Evolutionary conservation across 2,113 vertebrate species (phyloP).

Genomic region (Silurus glanis): DNA sequence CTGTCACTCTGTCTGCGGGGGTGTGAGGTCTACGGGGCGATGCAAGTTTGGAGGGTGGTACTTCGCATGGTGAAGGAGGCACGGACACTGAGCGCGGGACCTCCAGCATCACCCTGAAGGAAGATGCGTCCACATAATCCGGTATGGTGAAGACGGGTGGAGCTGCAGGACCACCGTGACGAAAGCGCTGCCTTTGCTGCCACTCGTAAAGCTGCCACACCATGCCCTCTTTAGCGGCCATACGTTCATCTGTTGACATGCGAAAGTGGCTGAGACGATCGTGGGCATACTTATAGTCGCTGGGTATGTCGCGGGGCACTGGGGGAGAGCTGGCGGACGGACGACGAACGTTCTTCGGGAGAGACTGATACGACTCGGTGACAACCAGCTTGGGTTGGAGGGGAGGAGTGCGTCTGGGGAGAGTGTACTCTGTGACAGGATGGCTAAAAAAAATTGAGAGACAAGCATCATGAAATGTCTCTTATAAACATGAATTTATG

Average conservation of each 20-base stretch:
- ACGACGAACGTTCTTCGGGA: constrained; percentile 86
- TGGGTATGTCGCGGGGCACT: constrained; percentile 80
- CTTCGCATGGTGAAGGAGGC: constrained; percentile 90
- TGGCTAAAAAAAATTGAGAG: constrained; percentile 67
- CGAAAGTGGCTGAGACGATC: constrained; percentile 94
- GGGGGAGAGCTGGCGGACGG: constrained; percentile 80
- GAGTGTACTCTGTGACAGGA: constrained; percentile 75
- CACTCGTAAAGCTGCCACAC: constrained; percentile 99
- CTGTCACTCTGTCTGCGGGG: constrained; percentile 88
- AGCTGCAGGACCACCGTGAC: constrained; percentile 91
- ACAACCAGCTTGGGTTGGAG: constrained; percentile 76
- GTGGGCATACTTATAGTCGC: constrained; percentile 97
- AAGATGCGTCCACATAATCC: constrained; percentile 80
- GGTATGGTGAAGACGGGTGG: constrained; percentile 81
- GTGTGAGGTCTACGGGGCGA: constrained; percentile 87
- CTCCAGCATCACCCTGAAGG: constrained; percentile 86
- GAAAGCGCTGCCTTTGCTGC: constrained; percentile 97
- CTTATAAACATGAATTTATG: not conserved
- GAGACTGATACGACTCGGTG: constrained; percentile 84
- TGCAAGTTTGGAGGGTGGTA: constrained; percentile 78
- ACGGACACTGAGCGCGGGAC: constrained; percentile 94
- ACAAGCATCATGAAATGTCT: not conserved
- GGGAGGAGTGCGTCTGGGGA: constrained; percentile 81
- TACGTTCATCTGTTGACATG: constrained; percentile 93
- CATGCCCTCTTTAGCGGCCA: constrained; percentile 89